Evolutionary conservation across 2,113 vertebrate genomes (phyloP).

Genomic region (Macaca mulatta): DNA sequence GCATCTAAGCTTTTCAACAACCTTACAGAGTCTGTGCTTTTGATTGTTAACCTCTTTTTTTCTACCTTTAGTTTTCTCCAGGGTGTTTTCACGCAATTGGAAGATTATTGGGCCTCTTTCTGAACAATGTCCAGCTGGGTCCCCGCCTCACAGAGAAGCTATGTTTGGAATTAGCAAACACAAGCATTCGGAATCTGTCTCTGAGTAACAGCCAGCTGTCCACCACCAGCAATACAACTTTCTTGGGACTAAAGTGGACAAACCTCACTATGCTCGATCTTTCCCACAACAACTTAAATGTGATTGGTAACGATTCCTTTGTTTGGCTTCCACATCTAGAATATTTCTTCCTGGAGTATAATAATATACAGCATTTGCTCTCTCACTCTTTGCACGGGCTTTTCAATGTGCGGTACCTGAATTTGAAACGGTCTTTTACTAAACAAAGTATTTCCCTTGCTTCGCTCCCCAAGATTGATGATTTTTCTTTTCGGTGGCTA

Average conservation of each 20-base stretch:
- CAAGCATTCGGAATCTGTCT: constrained; percentile 85
- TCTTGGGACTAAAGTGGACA: constrained; percentile 86
- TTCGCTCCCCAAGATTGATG: constrained; percentile 80
- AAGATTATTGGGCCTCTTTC: constrained; percentile 83
- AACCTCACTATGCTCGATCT: constrained; percentile 90
- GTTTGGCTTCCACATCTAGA: constrained; percentile 87
- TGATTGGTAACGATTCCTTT: constrained; percentile 87
- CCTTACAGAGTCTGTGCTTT: neutral
- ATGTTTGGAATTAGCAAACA: constrained; percentile 87
- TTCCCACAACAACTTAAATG: constrained; percentile 85
- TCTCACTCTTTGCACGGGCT: constrained; percentile 89
- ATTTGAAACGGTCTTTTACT: constrained; percentile 84
- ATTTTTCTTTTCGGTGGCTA: constrained; percentile 91
- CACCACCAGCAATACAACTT: constrained; percentile 82
- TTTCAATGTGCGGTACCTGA: constrained; percentile 85
- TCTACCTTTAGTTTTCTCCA: constrained; percentile 85
- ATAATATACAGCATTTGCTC: constrained; percentile 85
- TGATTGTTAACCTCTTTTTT: neutral
- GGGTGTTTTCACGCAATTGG: constrained; percentile 89
- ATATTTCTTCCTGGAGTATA: constrained; percentile 86
- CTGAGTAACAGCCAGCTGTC: constrained; percentile 84
- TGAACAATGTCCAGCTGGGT: constrained; percentile 86
- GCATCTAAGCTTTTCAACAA: neutral
- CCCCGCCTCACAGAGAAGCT: constrained; percentile 79
- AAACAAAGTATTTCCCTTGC: constrained; percentile 64